These are phyloP conservation scores for Seriola aureovittata DNA, from an alignment of 2,113 vertebrate genomes.

Conservation along the genomic window DNA sequence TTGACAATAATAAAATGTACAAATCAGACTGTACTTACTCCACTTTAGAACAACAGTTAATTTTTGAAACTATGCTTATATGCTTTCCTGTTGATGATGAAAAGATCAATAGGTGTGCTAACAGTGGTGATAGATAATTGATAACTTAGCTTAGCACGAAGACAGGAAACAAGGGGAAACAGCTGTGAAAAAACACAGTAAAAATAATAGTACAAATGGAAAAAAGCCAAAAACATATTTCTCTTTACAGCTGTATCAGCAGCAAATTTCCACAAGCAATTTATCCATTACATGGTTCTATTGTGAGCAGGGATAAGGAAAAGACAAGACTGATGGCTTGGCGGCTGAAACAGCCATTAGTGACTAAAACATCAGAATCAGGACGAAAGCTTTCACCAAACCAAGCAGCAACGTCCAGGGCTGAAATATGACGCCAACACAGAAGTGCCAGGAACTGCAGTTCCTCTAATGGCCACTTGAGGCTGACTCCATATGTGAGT, in stretches of 20 bases:
- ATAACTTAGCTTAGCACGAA: background rate
- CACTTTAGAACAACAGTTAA: too few relatives aligned
- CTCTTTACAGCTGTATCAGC: background rate
- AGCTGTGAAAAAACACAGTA: too few relatives aligned
- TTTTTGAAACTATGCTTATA: background rate
- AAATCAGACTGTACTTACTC: too few relatives aligned
- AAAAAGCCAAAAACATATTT: too few relatives aligned
- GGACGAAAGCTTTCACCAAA: background rate
- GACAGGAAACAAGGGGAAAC: background rate
- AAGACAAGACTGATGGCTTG: background rate
- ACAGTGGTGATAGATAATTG: background rate
- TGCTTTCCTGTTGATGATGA: background rate
- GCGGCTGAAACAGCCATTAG: background rate
- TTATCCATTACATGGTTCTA: background rate
- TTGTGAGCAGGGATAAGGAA: background rate
- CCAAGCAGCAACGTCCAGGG: too few relatives aligned
- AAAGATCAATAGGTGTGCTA: too few relatives aligned
- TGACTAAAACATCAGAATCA: background rate
- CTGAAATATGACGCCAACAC: too few relatives aligned
- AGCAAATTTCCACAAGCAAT: background rate
- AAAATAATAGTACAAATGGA: too few relatives aligned
- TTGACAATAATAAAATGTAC: too few relatives aligned
- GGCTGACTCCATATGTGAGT: too few relatives aligned
- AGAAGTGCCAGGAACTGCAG: too few relatives aligned
- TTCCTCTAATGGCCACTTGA: too few relatives aligned